These are phyloP conservation scores for Geotrypetes seraphini DNA, from an alignment of 2,797 vertebrate genomes.

Conservation along the genomic window DNA sequence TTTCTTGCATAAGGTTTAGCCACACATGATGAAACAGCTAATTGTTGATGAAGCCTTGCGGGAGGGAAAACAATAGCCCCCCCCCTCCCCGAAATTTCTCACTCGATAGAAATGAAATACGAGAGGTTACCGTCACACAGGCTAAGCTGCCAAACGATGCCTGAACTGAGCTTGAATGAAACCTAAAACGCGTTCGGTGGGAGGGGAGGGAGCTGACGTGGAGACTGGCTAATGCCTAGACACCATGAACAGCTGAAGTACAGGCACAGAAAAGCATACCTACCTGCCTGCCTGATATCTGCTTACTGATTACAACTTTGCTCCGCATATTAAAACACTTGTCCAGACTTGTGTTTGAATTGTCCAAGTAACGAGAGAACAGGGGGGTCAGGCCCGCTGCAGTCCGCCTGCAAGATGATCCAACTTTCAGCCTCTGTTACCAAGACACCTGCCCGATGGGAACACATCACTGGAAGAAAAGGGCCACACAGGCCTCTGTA, in stretches of 20 bases:
- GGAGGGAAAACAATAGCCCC: constrained; percentile 33
- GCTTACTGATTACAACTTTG: too few species aligned
- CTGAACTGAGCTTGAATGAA: background rate
- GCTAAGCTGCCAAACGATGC: background rate
- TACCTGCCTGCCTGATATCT: too few species aligned
- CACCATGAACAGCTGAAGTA: too few species aligned
- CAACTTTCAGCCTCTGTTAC: background rate
- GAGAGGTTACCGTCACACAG: background rate
- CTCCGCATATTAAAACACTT: too few species aligned
- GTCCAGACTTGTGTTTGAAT: too few species aligned
- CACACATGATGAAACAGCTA: constrained; percentile 69
- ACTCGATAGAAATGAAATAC: constrained; percentile 6
- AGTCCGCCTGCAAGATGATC: too few species aligned
- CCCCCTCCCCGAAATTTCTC: background rate
- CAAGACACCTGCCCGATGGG: background rate
- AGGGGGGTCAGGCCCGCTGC: too few species aligned
- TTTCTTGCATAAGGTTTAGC: constrained; percentile 79
- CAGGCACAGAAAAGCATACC: too few species aligned
- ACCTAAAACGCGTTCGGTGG: background rate
- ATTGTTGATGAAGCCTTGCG: constrained; percentile 38
- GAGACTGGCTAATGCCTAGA: background rate
- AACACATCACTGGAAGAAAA: too few species aligned
- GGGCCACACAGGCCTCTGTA: too few species aligned
- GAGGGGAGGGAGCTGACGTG: background rate
- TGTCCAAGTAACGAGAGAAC: too few species aligned